These are phyloP conservation scores for Nettapus auritus DNA, from an alignment of 2,113 vertebrate genomes.

Conservation along the genomic window DNA sequence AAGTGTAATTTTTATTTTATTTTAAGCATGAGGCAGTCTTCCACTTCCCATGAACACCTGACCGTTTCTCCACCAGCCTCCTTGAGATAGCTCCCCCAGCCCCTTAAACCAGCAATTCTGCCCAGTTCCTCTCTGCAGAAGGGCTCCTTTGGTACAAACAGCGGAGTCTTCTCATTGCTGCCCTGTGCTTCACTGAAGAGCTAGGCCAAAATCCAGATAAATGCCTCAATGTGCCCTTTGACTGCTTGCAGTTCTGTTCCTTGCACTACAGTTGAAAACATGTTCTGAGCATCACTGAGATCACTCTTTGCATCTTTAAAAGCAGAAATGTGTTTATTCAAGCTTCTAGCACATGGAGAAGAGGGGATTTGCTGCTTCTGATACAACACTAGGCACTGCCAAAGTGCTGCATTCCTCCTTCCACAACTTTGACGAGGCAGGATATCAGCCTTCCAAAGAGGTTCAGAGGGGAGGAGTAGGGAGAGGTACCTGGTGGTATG, in stretches of 20 bases:
- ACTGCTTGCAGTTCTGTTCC: not conserved
- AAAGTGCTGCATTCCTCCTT: not conserved
- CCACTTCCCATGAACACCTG: rapidly evolving
- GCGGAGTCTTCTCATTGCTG: not conserved
- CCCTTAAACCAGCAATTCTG: not conserved
- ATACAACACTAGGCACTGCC: not conserved
- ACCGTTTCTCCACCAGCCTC: not conserved
- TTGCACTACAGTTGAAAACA: not conserved
- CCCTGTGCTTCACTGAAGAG: not conserved
- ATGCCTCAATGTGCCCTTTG: not conserved
- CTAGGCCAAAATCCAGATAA: not conserved
- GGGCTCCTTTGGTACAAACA: not conserved
- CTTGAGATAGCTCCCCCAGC: not conserved
- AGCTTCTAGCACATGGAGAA: not conserved
- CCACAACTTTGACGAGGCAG: not conserved
- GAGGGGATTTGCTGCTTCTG: not conserved
- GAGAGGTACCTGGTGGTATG: not conserved
- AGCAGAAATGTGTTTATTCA: not conserved
- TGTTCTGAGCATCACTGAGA: not conserved
- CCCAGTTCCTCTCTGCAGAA: not conserved
- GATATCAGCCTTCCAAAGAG: not conserved
- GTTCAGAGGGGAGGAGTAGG: not conserved
- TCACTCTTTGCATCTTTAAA: not conserved
- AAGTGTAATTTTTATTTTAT: not conserved
- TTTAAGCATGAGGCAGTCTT: not conserved